phyloP scores from a whole-genome alignment of 1,140 invertebrate genomes.

The Harpegnathos saltator region DNA sequence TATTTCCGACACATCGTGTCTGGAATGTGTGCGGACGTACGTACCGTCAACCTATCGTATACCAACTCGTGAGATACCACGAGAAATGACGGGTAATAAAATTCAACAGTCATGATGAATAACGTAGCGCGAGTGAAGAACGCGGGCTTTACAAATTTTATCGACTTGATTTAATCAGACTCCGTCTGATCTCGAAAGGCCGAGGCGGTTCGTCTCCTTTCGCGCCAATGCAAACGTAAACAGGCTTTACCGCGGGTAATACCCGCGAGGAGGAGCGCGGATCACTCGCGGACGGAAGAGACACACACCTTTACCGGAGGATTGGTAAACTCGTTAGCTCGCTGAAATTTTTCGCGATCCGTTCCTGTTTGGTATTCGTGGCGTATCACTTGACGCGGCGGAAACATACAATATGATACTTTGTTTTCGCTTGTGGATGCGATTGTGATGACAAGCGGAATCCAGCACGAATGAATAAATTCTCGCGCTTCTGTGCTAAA shows the following conservation, averaged over 20 bases:
- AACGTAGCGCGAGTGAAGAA: neutral
- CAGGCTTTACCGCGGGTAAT: neutral
- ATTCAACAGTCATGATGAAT: neutral
- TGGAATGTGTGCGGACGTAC: too few relatives aligned
- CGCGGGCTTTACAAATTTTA: neutral
- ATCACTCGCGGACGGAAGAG: neutral
- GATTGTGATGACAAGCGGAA: too few relatives aligned
- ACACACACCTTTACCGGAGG: neutral
- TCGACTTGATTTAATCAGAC: conserved; percentile 20
- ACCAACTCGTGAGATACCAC: too few relatives aligned
- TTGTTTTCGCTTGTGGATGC: neutral
- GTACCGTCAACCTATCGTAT: too few relatives aligned
- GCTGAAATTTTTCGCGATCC: neutral
- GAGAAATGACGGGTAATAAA: too few relatives aligned
- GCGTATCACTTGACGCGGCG: neutral
- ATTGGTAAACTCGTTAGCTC: conserved; percentile 25
- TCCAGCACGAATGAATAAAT: too few relatives aligned
- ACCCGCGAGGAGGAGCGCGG: neutral
- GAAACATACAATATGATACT: neutral
- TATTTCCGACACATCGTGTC: too few relatives aligned
- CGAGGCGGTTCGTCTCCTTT: neutral
- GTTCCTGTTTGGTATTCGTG: neutral
- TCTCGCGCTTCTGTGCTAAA: too few relatives aligned
- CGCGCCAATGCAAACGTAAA: neutral
- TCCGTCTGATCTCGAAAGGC: conserved; percentile 4